Evolutionary conservation across 2,797 vertebrate species (phyloP).

Genomic region (Rhinoraja longicauda): DNA sequence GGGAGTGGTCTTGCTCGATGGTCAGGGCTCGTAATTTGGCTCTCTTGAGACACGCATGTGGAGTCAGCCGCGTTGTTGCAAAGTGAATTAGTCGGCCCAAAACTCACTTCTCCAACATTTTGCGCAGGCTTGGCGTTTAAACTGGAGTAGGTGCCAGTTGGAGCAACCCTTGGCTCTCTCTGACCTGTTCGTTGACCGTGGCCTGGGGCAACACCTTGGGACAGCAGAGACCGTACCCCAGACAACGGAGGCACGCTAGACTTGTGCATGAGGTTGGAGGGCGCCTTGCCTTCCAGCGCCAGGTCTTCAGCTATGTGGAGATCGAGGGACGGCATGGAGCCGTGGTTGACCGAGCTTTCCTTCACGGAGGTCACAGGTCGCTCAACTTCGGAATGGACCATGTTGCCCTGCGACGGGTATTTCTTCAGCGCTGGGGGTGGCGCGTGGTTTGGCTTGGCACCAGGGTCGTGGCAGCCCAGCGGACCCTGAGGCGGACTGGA

Average conservation of each 20-base stretch:
- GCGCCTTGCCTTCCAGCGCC: conserved; percentile 43
- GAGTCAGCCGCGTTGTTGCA: conserved; percentile 62
- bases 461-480: not conserved
- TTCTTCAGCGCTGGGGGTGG: conserved; percentile 49
- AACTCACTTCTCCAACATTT: not conserved
- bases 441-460: conserved; percentile 43
- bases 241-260: not conserved
- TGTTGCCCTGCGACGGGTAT: conserved; percentile 59
- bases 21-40: not conserved
- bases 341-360: conserved; percentile 51
- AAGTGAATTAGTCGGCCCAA: conserved; percentile 45
- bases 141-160: not conserved
- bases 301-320: conserved; percentile 63
- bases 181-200: not conserved
- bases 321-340: conserved; percentile 66
- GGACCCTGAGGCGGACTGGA: conserved; percentile 41
- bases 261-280: conserved; percentile 40
- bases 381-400: conserved; percentile 60
- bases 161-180: not conserved
- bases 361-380: conserved; percentile 46
- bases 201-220: not conserved
- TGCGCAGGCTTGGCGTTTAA: not conserved
- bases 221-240: not conserved
- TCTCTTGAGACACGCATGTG: conserved; percentile 45
- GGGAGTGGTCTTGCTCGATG: conserved; percentile 44